Base-by-base conservation (phyloP, 2,888 invertebrate species). In the Stictocephala bisonia region DNA sequence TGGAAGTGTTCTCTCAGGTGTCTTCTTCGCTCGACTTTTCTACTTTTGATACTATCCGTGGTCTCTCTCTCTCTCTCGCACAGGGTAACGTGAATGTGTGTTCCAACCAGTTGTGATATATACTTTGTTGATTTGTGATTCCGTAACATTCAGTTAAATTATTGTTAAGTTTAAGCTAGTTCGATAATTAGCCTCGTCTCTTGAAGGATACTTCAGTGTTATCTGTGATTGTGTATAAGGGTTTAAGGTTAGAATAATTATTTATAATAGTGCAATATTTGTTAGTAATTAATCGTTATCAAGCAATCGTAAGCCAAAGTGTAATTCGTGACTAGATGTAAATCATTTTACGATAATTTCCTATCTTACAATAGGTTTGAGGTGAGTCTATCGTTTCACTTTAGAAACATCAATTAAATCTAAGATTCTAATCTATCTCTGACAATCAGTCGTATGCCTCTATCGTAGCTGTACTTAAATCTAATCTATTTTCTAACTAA, bases 381-480 rank as follows among this genome's bases (percentile, higher is more conserved):
- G n/a, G n/a, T n/a, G n/a, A n/a, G n/a, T n/a, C n/a, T n/a, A n/a
- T n/a, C n/a, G n/a, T 15, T 9, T 44, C 15, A 11, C 44, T 9
- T 7, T 44, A 15, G 15, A 15, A 40, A 18, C 35, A 27, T 40
- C 31, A 35, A 41, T 44, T 71, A 71, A 71, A 56, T 44, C 69
- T 70, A 58, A 71, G 70, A 15, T 27, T 58, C 44, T 58, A 71
- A 24, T 58, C 70, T 71, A 58, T 58, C 58, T 29, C 64, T 71
- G 70, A 71, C 70, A 71, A 71, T 71, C 70, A 71, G 70, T 71
- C 70, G 24, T 51, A 71, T 71, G 70, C 70, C 70, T 71, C 70
- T 71, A 64, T 71, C 58, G 56, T 29, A 58, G 44, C 29, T 41
- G 44, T 58, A 71, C 40, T 44, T 18, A 18, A 44, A 71, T 44